Percentiles rank a stretch among this genome's conserved stretches.
phyloP scores from a whole-genome alignment of 2,797 vertebrate species.

The Coluber constrictor region DNA sequence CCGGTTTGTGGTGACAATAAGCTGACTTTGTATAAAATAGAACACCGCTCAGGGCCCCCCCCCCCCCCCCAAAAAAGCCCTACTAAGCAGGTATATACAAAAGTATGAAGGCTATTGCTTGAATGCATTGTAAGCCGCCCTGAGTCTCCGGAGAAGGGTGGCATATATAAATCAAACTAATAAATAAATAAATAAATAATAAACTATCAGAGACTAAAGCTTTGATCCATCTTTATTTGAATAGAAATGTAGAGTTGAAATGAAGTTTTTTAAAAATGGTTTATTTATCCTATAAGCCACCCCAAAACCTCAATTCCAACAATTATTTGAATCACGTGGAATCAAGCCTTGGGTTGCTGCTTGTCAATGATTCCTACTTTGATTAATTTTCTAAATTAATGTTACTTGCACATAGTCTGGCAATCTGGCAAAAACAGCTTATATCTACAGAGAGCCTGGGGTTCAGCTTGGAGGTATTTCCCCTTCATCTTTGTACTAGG shows the following conservation, averaged over 20 bases:
- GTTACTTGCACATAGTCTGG: not conserved
- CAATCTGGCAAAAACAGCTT: not conserved
- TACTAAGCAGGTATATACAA: too few relatives aligned
- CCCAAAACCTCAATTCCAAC: not conserved
- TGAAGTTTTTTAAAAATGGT: not conserved
- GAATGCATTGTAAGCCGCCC: too few relatives aligned
- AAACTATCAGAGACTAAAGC: not conserved
- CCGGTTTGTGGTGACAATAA: too few relatives aligned
- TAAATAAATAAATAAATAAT: not conserved
- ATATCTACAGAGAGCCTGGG: not conserved
- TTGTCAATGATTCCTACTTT: not conserved
- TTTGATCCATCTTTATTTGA: not conserved
- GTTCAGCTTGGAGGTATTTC: not conserved
- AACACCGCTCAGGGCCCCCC: too few relatives aligned
- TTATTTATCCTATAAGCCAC: not conserved
- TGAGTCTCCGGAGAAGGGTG: too few relatives aligned
- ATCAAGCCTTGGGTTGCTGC: not conserved
- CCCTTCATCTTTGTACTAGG: not conserved
- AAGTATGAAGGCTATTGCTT: too few relatives aligned
- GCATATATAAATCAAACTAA: too few relatives aligned
- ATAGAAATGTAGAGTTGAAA: not conserved
- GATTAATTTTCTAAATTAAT: not conserved
- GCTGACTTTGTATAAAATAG: too few relatives aligned
- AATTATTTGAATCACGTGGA: not conserved
- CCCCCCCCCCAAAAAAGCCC: too few relatives aligned